A percentile compares a stretch with the other conserved stretches of the same genome.
Conservation (phyloP, 2,113 vertebrate genomes). For the Oriolus oriolus region DNA sequence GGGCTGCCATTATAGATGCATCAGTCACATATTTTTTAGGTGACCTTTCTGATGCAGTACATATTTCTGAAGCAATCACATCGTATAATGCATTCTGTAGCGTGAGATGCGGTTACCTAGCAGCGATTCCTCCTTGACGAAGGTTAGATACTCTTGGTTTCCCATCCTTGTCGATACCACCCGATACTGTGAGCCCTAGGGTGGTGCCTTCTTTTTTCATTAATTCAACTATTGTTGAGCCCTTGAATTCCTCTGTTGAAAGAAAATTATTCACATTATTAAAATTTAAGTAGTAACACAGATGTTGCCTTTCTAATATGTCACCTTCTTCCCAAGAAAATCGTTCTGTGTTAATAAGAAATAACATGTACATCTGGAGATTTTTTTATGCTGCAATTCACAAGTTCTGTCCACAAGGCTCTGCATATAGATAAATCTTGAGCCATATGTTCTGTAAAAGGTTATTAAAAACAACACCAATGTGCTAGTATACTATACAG, state of each 20-base stretch:
- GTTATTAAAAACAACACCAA: background rate
- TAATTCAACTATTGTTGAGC: slow-evolving; percentile 91
- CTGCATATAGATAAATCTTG: background rate
- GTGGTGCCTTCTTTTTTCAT: slow-evolving; percentile 99
- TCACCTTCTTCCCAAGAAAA: slow-evolving; percentile 8
- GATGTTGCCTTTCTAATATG: background rate
- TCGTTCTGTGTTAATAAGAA: background rate
- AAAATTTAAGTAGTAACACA: slow-evolving; percentile 5
- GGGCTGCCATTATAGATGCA: slow-evolving; percentile 3
- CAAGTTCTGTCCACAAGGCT: background rate
- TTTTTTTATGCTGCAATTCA: background rate
- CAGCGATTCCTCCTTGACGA: slow-evolving; percentile 94
- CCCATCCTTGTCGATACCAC: slow-evolving; percentile 95
- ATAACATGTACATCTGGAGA: background rate
- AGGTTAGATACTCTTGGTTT: slow-evolving; percentile 96
- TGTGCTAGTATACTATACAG: background rate
- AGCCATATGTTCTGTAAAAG: background rate
- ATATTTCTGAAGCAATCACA: slow-evolving; percentile 36
- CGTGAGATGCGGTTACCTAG: slow-evolving; percentile 78
- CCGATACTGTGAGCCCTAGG: slow-evolving; percentile 92
- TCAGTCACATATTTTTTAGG: slow-evolving; percentile 26
- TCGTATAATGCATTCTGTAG: background rate
- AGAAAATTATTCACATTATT: slow-evolving; percentile 64
- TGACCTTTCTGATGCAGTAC: slow-evolving; percentile 39
- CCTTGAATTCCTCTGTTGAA: slow-evolving; percentile 92